Conservation (phyloP, 2,888 invertebrate species). For the Diaphora mendica region DNA sequence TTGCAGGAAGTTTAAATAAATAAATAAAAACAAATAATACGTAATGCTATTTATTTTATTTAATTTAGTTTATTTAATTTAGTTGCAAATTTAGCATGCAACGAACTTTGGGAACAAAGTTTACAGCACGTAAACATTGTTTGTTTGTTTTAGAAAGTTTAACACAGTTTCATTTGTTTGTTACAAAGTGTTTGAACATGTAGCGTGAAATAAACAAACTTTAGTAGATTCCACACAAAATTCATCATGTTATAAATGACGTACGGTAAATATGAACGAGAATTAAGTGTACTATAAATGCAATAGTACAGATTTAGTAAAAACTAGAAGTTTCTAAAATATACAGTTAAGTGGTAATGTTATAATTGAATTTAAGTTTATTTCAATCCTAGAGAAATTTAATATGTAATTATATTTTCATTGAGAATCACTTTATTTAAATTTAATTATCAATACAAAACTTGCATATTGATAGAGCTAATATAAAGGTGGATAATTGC, state of each 20-base stretch:
- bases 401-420: neutral
- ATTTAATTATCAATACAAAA: neutral
- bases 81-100: no score
- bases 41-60: no score
- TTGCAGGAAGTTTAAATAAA: no score
- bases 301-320: neutral
- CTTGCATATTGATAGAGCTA: neutral
- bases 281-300: neutral
- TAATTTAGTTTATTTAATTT: no score
- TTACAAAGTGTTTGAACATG: neutral
- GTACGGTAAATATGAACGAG: neutral
- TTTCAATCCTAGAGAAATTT: neutral
- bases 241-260: neutral
- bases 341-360: neutral
- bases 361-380: neutral
- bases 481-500: neutral
- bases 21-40: no score
- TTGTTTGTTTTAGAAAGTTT: neutral
- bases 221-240: neutral
- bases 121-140: no score
- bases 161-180: constrained; percentile 7
- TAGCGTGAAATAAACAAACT: neutral
- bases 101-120: no score
- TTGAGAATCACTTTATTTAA: neutral
- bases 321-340: neutral